Evolutionary conservation across 2,113 vertebrate genomes (phyloP).

Genomic region (Eira barbara): DNA sequence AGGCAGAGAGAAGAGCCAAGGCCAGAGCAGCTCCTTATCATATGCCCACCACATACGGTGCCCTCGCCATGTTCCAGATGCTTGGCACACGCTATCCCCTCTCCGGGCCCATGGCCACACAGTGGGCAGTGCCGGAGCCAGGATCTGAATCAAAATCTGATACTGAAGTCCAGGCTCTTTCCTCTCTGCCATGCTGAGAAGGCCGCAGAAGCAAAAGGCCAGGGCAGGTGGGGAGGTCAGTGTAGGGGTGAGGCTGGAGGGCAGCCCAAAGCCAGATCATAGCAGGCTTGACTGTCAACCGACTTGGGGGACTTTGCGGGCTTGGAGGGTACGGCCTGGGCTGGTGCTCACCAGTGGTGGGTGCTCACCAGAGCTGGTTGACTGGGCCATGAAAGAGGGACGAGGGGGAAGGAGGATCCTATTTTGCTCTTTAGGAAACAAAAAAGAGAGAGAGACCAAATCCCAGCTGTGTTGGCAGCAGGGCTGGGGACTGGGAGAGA

Average conservation of each 20-base stretch:
- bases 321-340: not conserved
- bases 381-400: not conserved
- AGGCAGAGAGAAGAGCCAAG: not conserved
- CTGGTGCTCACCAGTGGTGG: not conserved
- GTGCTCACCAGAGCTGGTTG: not conserved
- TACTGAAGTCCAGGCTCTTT: not conserved
- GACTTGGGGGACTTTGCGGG: not conserved
- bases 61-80: not conserved
- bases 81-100: not conserved
- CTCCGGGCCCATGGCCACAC: not conserved
- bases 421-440: not conserved
- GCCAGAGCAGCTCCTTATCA: not conserved
- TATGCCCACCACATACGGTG: accelerated
- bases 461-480: not conserved
- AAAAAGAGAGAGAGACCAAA: not conserved
- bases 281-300: not conserved
- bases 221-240: not conserved
- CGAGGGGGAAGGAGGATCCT: not conserved
- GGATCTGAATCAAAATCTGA: not conserved
- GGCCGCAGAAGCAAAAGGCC: not conserved
- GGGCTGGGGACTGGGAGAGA: too few relatives aligned
- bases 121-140: not conserved
- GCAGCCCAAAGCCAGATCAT: not conserved
- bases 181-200: not conserved
- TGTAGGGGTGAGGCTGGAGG: not conserved